Conservation (phyloP, 30 jellyfish, hydroid and myxozoan species). For the Sanderia malayensis region DNA sequence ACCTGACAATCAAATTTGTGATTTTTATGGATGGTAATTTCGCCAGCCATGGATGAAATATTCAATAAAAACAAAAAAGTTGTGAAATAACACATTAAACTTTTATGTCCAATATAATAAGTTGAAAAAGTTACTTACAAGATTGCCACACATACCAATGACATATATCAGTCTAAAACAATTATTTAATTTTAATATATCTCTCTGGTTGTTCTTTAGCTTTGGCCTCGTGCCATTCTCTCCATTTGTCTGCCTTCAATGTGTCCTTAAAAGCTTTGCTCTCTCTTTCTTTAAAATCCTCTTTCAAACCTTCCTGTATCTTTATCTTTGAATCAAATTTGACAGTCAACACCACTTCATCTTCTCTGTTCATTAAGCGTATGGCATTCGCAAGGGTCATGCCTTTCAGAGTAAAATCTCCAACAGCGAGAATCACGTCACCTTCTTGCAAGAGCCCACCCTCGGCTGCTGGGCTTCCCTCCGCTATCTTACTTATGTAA, state of each 20-base stretch:
- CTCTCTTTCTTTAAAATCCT: constrained; percentile 28
- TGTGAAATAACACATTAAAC: too few relatives aligned
- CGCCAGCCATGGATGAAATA: too few relatives aligned
- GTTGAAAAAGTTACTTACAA: too few relatives aligned
- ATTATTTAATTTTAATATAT: constrained; percentile 26
- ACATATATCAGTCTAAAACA: too few relatives aligned
- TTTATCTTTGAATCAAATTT: constrained; percentile 43
- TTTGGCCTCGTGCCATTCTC: constrained; percentile 56
- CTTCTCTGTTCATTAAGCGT: constrained; percentile 43
- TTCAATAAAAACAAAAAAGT: too few relatives aligned
- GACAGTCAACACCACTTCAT: constrained; percentile 38
- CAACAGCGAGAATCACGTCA: constrained; percentile 59
- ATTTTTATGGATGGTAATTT: too few relatives aligned
- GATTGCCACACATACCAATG: too few relatives aligned
- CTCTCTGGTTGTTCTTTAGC: constrained; percentile 56
- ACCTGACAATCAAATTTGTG: too few relatives aligned
- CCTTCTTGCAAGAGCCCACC: constrained; percentile 55
- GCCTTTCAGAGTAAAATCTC: constrained; percentile 52
- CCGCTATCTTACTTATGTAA: constrained; percentile 43
- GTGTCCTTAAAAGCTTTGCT: constrained; percentile 49
- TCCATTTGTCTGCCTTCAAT: constrained; percentile 55
- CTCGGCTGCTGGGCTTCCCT: constrained; percentile 52
- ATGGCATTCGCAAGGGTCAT: constrained; percentile 32
- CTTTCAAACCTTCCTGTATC: constrained; percentile 23
- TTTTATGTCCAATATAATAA: too few relatives aligned